These are phyloP conservation scores for Monopterus albus DNA, from an alignment of 2,113 vertebrate species.

Conservation along the genomic window DNA sequence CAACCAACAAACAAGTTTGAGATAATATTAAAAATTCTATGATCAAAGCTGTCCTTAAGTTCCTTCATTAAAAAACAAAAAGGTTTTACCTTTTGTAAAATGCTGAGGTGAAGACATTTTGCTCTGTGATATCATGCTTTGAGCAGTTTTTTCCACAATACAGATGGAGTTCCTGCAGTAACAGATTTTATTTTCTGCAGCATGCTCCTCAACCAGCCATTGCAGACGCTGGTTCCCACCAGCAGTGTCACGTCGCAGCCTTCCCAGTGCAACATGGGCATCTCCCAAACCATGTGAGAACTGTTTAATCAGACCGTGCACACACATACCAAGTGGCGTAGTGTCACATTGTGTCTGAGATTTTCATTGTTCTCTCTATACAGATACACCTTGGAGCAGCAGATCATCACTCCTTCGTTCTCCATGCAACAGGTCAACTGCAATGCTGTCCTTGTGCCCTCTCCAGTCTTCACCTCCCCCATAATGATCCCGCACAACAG, in stretches of 20 bases:
- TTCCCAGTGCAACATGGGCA: slow-evolving; percentile 81
- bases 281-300: slow-evolving; percentile 81
- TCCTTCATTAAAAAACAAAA: too few species aligned
- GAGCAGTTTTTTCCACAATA: background rate
- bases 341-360: slow-evolving; percentile 16
- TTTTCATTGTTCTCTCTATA: background rate
- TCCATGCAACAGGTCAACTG: slow-evolving; percentile 81
- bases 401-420: slow-evolving; percentile 73
- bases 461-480: slow-evolving; percentile 79
- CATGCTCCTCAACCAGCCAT: slow-evolving; percentile 85
- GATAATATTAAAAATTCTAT: too few species aligned
- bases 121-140: too few species aligned
- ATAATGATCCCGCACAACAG: slow-evolving; percentile 82
- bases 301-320: background rate
- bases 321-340: too few species aligned
- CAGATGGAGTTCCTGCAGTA: slow-evolving; percentile 6
- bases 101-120: too few species aligned
- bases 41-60: too few species aligned
- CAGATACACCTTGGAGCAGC: slow-evolving; percentile 86
- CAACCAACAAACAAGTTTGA: too few species aligned
- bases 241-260: slow-evolving; percentile 76
- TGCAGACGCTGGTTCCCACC: slow-evolving; percentile 80
- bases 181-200: slow-evolving; percentile 59
- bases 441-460: slow-evolving; percentile 74
- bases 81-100: too few species aligned